Percentiles rank a stretch among this genome's conserved stretches.
These are phyloP conservation scores for Archips xylosteana DNA, from an alignment of 2,888 invertebrate species.

Conservation along the genomic window DNA sequence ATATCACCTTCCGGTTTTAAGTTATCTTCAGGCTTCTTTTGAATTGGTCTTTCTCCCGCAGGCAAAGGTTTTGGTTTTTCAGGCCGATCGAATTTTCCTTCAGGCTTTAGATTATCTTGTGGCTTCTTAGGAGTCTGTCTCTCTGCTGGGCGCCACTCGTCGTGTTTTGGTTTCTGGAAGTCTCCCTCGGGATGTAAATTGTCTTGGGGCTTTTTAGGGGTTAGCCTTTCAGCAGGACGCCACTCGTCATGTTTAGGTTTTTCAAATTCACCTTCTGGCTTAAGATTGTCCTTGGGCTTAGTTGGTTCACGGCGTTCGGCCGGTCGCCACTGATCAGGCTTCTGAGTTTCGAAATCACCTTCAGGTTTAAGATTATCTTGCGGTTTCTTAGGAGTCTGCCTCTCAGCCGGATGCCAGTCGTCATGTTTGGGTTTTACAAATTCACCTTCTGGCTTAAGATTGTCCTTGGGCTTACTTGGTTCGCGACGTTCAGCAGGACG, in stretches of 20 bases:
- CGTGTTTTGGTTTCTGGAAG: conserved; percentile 66
- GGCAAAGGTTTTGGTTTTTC: conserved; percentile 55
- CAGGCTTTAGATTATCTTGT: conserved; percentile 82
- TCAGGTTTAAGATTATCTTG: conserved; percentile 70
- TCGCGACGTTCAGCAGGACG: conserved; percentile 62
- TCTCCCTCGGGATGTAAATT: conserved; percentile 82
- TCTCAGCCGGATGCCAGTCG: conserved; percentile 84
- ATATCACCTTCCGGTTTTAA: conserved; percentile 81
- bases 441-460: conserved; percentile 85
- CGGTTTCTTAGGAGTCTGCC: conserved; percentile 83
- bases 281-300: conserved; percentile 84
- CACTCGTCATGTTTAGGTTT: conserved; percentile 69
- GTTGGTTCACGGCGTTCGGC: conserved; percentile 60
- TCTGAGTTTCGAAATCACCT: conserved; percentile 66
- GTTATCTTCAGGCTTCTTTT: conserved; percentile 75
- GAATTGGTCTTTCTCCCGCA: conserved; percentile 44
- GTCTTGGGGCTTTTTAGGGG: conserved; percentile 57
- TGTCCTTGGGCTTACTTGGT: conserved; percentile 77
- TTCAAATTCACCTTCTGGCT: conserved; percentile 85
- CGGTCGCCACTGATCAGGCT: conserved; percentile 62
- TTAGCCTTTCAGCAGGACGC: conserved; percentile 75
- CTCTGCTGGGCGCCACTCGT: conserved; percentile 76
- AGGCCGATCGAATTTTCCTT: conserved; percentile 79
- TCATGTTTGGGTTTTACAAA: conserved; percentile 74
- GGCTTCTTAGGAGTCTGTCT: conserved; percentile 80